Evolutionary conservation across 2,888 invertebrate species (phyloP), one percentile per base, ranked within the genome.

Genomic region (Frankliniella intonsa): DNA sequence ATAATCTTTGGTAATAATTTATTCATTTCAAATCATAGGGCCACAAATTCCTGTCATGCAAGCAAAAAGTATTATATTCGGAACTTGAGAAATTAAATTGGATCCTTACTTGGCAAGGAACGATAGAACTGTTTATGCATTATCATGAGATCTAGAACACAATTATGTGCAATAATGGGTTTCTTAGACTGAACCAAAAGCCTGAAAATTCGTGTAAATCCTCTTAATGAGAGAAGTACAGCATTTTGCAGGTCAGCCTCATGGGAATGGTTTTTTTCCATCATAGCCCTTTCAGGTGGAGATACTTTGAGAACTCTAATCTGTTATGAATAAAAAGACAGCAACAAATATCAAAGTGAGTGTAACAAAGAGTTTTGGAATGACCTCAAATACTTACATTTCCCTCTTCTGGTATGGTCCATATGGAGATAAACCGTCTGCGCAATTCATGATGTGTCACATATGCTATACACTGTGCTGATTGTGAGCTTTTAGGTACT

Each of bases 121-220:
- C 90, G 90, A 85, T 93, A 90, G 86, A 95, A 95, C 86, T 93
- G 93, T 85, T 93, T 92, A 85, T 93, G 92, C 82, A 94, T 87
- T 49, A 94, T 89, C 85, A 95, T 86, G 0, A 92, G 87, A 87
- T 95, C 95, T 83, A 93, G 87, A 82, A 94, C 89, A 83, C 92
- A 87, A 87, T 96, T 96, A 87, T 95, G 95, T 0, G 94, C 94
- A 49, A 95, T 88, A 38, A 95, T 88, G 5, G 94, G 94, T 88
- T 94, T 94, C 84, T 91, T 90, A 10, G 90, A 87, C 1, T 88
- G 86, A 51, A 88, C 88, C n/a, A 95, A 86, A 0, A 93, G 86
- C 22, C 91, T 87, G 83, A 94, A 92, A 17, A 95, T 88, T 85
- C 90, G 90, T 1, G 93, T 91, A 86, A 95, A 94, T 10, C 95